Conservation (phyloP, 2,888 invertebrate species). For the Allolobophora icterica region DNA sequence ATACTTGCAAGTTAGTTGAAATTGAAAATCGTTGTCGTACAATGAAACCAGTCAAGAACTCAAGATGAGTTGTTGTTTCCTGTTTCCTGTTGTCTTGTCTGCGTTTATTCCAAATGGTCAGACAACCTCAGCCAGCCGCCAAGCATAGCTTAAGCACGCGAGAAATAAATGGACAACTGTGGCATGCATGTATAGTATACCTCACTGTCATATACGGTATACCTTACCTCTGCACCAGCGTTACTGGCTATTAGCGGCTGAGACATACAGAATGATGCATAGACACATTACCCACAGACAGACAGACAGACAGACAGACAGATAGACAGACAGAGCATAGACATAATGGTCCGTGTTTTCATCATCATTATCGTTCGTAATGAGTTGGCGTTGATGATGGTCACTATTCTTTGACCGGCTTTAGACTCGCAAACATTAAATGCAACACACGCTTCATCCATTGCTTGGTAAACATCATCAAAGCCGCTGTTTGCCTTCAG, state of each 20-base stretch:
- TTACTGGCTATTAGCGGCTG: too few relatives aligned
- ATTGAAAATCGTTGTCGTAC: too few relatives aligned
- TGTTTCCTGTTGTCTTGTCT: background rate
- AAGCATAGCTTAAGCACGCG: background rate
- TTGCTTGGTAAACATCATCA: background rate
- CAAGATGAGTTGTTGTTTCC: background rate
- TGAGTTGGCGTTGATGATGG: slow-evolving; percentile 1
- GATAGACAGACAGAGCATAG: background rate
- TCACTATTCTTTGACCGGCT: background rate
- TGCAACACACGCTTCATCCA: too few relatives aligned
- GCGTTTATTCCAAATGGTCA: background rate
- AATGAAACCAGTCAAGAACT: background rate
- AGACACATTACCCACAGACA: background rate
- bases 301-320: slow-evolving; percentile 14
- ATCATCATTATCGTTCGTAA: slow-evolving; percentile 8
- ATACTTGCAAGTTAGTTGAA: too few relatives aligned
- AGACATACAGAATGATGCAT: background rate
- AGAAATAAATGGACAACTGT: background rate
- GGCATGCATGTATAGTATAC: background rate
- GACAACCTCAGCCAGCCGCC: background rate
- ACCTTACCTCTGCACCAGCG: too few relatives aligned
- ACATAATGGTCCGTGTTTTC: background rate
- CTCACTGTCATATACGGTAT: too few relatives aligned
- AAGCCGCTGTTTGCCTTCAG: background rate
- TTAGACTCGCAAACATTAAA: background rate